These are phyloP conservation scores for Emmelina monodactyla DNA, from an alignment of 2,888 invertebrate species.

Conservation along the genomic window DNA sequence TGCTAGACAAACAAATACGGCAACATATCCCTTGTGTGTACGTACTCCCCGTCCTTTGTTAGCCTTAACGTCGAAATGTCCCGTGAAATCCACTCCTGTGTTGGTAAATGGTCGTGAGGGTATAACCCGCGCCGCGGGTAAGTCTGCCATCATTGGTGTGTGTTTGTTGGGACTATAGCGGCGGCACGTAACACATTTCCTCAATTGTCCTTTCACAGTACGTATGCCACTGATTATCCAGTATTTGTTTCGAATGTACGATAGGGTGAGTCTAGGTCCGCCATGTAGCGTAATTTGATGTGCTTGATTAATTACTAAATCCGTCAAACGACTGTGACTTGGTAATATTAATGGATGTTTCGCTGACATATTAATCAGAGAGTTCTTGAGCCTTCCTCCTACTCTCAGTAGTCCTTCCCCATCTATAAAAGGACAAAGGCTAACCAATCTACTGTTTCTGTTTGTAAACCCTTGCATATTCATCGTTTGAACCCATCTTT, in stretches of 20 bases:
- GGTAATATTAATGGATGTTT: constrained; percentile 2
- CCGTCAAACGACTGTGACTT: constrained; percentile 3
- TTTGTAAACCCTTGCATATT: neutral
- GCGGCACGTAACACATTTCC: constrained; percentile 1
- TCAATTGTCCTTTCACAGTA: neutral
- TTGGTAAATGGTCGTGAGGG: constrained; percentile 1
- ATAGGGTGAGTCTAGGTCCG: constrained; percentile 10
- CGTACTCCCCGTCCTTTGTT: constrained; percentile 2
- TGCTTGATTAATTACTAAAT: constrained; percentile 11
- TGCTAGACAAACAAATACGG: neutral
- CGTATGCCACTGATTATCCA: constrained; percentile 11
- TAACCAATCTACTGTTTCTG: constrained; percentile 4
- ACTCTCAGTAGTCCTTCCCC: neutral
- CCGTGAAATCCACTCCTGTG: constrained; percentile 1
- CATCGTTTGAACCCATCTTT: constrained; percentile 1
- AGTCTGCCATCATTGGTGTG: neutral
- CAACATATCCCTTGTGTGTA: neutral
- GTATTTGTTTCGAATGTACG: constrained; percentile 10
- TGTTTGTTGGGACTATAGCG: neutral
- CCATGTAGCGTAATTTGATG: constrained; percentile 11
- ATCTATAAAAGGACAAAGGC: constrained; percentile 2
- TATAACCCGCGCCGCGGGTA: neutral
- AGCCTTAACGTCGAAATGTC: neutral
- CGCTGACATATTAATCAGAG: neutral
- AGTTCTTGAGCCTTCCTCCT: neutral